Evolutionary conservation across 2,888 invertebrate species (phyloP), one percentile per base, ranked within the genome.

Genomic region (Hoplodrina ambigua): DNA sequence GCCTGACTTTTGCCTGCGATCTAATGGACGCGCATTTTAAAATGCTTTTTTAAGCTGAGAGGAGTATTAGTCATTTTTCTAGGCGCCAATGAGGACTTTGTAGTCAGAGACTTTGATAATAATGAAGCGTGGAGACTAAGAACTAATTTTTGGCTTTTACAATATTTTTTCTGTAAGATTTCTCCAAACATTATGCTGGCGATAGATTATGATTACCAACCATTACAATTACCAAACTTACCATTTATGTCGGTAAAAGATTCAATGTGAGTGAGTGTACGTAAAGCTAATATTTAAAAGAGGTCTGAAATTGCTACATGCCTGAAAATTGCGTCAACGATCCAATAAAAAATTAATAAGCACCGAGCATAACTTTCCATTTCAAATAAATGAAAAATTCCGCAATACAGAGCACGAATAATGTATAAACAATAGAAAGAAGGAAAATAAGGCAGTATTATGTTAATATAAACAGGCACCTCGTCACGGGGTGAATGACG

Each of bases 401-500:
- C 49, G 59, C 62, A 57, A 62, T 65, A 59, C 72, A 61, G 66
- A 64, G 73, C 72, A 72, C 72, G 75, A 81, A 81, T 82, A 82
- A 86, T 77, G 79, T 83, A 83, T 86, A 86, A 86, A 88, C 86
- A 86, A 86, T 85, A 80, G 70, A 62, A 76, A 50, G 66, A 77
- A 66, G 55, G 72, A 84, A 85, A 86, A 88, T 87, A 88, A 85
- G 85, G 82, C 80, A 73, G 84, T 83, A 88, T 89, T 89, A 89
- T 88, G 89, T 81, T 86, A 89, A 89, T 88, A 88, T 84, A 87
- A 85, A 83, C 87, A 85, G 82, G 78, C 80, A 83, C 81, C 85
- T 84, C 83, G 82, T 88, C 86, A 88, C 85, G 81, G 82, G 77
- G 63, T 72, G 79, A 79, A 78, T 80, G 83, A 80, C 78, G 82